Conservation (phyloP, 1,140 invertebrate genomes). For the Bradysia coprophila region DNA sequence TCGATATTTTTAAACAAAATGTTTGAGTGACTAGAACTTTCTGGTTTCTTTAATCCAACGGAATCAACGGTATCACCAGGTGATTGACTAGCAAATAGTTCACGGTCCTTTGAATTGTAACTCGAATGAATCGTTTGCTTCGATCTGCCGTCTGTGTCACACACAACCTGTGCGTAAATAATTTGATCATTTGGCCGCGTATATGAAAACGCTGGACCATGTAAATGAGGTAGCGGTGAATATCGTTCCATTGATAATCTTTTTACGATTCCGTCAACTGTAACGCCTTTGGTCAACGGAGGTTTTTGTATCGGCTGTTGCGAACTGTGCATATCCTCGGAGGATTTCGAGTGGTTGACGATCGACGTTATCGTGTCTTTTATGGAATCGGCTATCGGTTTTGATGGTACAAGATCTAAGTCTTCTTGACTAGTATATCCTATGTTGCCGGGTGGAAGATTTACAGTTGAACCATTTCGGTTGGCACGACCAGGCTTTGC, state of each 20-base stretch:
- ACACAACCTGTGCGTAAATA: constrained; percentile 57
- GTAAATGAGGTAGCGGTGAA: constrained; percentile 41
- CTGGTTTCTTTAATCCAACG: neutral
- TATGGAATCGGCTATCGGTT: neutral
- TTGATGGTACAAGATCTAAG: constrained; percentile 1
- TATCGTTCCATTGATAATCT: constrained; percentile 39
- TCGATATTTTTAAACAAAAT: neutral
- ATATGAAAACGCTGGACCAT: constrained; percentile 20
- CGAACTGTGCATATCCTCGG: constrained; percentile 43
- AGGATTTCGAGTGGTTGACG: constrained; percentile 25
- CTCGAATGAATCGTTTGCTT: constrained; percentile 34
- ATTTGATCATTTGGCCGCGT: constrained; percentile 28
- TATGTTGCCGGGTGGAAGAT: neutral
- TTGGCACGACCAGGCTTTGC: too few relatives aligned
- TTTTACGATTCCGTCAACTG: constrained; percentile 41
- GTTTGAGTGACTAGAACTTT: neutral
- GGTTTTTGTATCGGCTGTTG: constrained; percentile 40
- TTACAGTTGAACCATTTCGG: neutral
- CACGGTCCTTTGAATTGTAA: constrained; percentile 12
- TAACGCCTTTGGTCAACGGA: constrained; percentile 39
- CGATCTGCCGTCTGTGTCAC: constrained; percentile 25
- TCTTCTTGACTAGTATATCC: constrained; percentile 1
- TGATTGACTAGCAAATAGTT: neutral
- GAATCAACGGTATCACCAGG: neutral
- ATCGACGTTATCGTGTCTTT: constrained; percentile 9